phyloP scores from a whole-genome alignment of 2,113 vertebrate species.

The Eolophus roseicapilla region DNA sequence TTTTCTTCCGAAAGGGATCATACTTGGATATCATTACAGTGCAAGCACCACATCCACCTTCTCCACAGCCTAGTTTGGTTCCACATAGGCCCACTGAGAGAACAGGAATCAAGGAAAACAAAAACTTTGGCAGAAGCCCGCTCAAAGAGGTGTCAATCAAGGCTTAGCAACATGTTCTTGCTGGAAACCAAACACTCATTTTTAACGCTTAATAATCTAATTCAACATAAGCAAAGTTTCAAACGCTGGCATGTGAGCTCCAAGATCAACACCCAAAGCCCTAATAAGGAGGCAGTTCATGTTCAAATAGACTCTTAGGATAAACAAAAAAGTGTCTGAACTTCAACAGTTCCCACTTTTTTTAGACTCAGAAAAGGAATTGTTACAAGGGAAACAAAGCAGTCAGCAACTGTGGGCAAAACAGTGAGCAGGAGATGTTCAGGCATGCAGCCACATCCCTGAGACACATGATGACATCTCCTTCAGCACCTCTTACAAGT shows the following conservation, averaged over 20 bases:
- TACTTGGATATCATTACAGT: constrained; percentile 93
- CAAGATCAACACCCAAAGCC: neutral
- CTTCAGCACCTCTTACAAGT: neutral
- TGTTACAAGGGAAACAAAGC: neutral
- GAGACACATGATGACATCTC: neutral
- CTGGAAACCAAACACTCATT: neutral
- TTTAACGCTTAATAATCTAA: neutral
- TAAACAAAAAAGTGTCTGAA: neutral
- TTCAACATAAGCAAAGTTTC: neutral
- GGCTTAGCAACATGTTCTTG: neutral
- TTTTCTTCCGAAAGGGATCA: constrained; percentile 72
- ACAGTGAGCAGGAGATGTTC: neutral
- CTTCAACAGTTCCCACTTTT: neutral
- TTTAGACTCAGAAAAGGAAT: neutral
- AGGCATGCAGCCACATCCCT: neutral
- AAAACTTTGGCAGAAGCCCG: neutral
- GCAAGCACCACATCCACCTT: constrained; percentile 93
- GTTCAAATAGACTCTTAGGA: neutral
- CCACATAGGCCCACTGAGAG: constrained; percentile 86
- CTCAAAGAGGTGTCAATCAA: neutral
- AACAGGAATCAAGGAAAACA: constrained; percentile 71
- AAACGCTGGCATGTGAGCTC: neutral
- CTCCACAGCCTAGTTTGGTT: constrained; percentile 93
- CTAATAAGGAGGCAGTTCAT: neutral
- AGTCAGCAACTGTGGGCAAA: neutral